Percentiles rank a stretch among this genome's conserved stretches.
These are phyloP conservation scores for Oenanthe melanoleuca DNA, from an alignment of 2,113 vertebrate genomes.

Conservation along the genomic window DNA sequence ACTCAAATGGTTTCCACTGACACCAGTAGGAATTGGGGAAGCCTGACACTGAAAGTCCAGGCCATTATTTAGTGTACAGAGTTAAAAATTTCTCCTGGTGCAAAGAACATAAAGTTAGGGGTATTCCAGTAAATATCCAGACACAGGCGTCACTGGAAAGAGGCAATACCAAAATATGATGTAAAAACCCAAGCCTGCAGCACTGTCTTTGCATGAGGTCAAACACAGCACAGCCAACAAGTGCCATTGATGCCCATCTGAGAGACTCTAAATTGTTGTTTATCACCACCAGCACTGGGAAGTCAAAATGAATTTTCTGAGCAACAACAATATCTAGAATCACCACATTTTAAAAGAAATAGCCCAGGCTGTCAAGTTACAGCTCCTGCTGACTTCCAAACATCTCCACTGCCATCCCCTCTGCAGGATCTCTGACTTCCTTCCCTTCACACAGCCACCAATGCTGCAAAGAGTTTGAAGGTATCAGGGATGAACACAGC, in stretches of 20 bases:
- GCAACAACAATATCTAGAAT: not conserved
- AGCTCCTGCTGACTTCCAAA: not conserved
- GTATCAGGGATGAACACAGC: not conserved
- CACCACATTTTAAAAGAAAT: not conserved
- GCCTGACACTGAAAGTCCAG: not conserved
- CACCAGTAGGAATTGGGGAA: not conserved
- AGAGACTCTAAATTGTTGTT: not conserved
- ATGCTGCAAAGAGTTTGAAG: not conserved
- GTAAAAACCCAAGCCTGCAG: not conserved
- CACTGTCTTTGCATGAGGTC: not conserved
- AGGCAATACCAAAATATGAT: not conserved
- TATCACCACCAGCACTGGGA: not conserved
- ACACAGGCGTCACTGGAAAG: not conserved
- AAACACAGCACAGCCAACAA: not conserved
- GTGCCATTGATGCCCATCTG: not conserved
- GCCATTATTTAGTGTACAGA: not conserved
- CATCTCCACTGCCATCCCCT: not conserved
- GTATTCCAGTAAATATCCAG: not conserved
- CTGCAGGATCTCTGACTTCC: not conserved
- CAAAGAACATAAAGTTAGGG: not conserved
- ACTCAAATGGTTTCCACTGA: not conserved
- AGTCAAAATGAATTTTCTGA: not conserved
- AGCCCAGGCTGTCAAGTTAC: not conserved
- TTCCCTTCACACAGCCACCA: not conserved
- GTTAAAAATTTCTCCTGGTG: not conserved